Percentiles rank a stretch among this genome's conserved stretches.
Evolutionary conservation across 2,797 vertebrate genomes (phyloP).

Genomic region (Gymnocypris eckloni): DNA sequence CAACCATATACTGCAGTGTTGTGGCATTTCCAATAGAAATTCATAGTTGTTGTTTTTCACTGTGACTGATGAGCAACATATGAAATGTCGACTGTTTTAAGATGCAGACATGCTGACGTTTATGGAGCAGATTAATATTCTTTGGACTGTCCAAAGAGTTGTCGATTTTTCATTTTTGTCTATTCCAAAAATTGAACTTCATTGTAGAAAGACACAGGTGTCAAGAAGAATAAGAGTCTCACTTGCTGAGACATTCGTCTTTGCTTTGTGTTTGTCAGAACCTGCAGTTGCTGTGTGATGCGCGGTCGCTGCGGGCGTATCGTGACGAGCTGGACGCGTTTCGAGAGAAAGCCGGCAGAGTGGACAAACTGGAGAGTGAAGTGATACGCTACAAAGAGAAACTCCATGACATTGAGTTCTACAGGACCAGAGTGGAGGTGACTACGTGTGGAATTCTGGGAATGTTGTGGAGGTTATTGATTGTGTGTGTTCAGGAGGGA

Average conservation of each 20-base stretch:
- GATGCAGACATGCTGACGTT: background rate
- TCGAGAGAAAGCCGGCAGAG: slow-evolving; percentile 92
- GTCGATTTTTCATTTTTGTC: background rate
- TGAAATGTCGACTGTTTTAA: background rate
- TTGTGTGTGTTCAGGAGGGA: background rate
- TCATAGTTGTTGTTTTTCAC: background rate
- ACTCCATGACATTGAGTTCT: slow-evolving; percentile 98
- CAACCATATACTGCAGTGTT: background rate
- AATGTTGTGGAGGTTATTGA: fast-evolving
- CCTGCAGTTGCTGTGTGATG: slow-evolving; percentile 91
- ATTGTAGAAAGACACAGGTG: background rate
- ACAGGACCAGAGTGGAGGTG: slow-evolving; percentile 97
- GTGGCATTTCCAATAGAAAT: background rate
- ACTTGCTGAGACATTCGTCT: no score
- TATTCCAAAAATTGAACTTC: background rate
- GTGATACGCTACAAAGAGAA: slow-evolving; percentile 92
- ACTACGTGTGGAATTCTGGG: background rate
- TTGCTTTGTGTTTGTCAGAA: slow-evolving; percentile 76
- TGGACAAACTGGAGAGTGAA: slow-evolving; percentile 98
- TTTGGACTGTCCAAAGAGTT: no score
- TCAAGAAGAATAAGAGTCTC: background rate
- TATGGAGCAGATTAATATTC: background rate
- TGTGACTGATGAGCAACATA: background rate
- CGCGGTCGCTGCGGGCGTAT: slow-evolving; percentile 92
- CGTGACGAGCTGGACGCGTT: slow-evolving; percentile 94